Conservation (phyloP, 2,113 vertebrate species). For the Climacteris rufus region DNA sequence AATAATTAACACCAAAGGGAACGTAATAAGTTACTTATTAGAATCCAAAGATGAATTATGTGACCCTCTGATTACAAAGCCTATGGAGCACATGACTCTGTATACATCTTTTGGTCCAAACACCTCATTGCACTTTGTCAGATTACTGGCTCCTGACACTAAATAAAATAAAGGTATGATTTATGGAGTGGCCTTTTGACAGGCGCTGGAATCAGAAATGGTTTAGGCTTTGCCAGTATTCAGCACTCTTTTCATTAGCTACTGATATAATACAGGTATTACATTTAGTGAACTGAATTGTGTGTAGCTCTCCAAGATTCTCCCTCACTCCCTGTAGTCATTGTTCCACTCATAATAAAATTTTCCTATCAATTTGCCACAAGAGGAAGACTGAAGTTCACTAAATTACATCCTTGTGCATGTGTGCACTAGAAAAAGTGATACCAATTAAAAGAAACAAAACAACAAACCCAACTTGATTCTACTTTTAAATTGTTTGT, state of each 20-base stretch:
- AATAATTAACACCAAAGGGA: slow-evolving; percentile 83
- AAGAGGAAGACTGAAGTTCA: slow-evolving; percentile 73
- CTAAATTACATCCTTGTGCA: slow-evolving; percentile 73
- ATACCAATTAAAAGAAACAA: slow-evolving; percentile 59
- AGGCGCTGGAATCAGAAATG: slow-evolving; percentile 69
- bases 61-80: slow-evolving; percentile 74
- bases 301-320: slow-evolving; percentile 66
- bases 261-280: slow-evolving; percentile 67
- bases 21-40: slow-evolving; percentile 89
- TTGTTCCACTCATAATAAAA: slow-evolving; percentile 78
- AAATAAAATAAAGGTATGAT: slow-evolving; percentile 74
- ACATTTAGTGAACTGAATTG: slow-evolving; percentile 78
- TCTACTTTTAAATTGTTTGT: slow-evolving; percentile 61
- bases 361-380: slow-evolving; percentile 78
- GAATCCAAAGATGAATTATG: slow-evolving; percentile 81
- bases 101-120: slow-evolving; percentile 74
- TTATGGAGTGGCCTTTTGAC: slow-evolving; percentile 74
- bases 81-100: slow-evolving; percentile 75
- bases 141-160: slow-evolving; percentile 68
- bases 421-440: slow-evolving; percentile 65
- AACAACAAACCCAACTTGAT: slow-evolving; percentile 3
- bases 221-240: slow-evolving; percentile 53
- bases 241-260: slow-evolving; percentile 74
- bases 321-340: slow-evolving; percentile 72
- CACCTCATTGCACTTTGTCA: slow-evolving; percentile 74